Evolutionary conservation across 2,888 invertebrate genomes (phyloP).

Genomic region (Meteorus cinctellus): DNA sequence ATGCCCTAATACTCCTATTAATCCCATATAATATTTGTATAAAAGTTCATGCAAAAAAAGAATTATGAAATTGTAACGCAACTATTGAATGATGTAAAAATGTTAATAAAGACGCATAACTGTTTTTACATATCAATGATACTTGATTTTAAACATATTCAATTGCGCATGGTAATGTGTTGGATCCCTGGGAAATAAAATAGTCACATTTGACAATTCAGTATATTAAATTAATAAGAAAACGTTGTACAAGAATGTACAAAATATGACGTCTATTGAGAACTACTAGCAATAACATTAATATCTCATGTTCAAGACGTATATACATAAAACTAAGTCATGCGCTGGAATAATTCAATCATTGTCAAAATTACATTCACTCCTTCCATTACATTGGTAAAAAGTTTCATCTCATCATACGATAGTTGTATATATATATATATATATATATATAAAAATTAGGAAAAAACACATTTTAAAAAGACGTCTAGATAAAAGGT

Average conservation of each 20-base stretch:
- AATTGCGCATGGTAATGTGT: not conserved
- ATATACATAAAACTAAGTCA: not conserved
- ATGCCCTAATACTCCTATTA: conserved; percentile 52
- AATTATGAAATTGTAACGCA: conserved; percentile 64
- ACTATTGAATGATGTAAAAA: conserved; percentile 69
- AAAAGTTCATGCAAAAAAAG: conserved; percentile 61
- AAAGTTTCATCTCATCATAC: not conserved
- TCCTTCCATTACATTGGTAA: not conserved
- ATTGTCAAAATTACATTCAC: not conserved
- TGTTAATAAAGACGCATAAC: conserved; percentile 72
- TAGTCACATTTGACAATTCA: not conserved
- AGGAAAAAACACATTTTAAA: not conserved
- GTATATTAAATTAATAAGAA: conserved; percentile 4
- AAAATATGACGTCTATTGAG: not conserved
- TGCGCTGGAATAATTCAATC: not conserved
- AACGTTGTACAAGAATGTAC: conserved; percentile 12
- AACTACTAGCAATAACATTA: not conserved
- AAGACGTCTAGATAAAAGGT: not conserved
- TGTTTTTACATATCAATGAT: conserved; percentile 66
- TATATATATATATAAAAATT: not conserved
- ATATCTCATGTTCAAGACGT: not conserved
- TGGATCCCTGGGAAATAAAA: not conserved
- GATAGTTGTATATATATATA: not conserved
- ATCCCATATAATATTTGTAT: conserved; percentile 67
- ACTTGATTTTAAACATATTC: not conserved